Evolutionary conservation across 2,888 invertebrate species (phyloP), one percentile per base, ranked within the genome.

Genomic region (Aporophyla nigra): DNA sequence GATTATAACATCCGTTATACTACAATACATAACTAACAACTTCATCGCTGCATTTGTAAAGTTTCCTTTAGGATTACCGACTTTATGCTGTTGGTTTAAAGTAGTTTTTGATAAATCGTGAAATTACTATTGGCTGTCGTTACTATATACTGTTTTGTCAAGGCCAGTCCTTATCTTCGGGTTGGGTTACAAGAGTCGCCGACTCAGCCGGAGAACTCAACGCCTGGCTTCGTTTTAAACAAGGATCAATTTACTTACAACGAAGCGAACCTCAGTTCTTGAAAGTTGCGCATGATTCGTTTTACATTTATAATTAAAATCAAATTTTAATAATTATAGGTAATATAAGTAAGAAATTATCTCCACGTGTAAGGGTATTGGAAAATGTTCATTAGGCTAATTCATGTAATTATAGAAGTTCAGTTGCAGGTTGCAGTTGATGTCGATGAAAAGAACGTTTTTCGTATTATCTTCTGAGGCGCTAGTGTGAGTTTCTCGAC

Each of bases 121-220:
- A 71, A 63, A 70, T 81, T 68, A 87, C 67, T 73, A 68, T 74
- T 72, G 79, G 54, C 62, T 74, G 71, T 84, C 68, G 78, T 78
- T 82, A 79, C 53, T 73, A 58, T 63, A 66, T 66, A 78, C 75
- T 70, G 83, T 84, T 91, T 90, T 88, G 91, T 92, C 95, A 94
- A 94, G 95, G 94, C 89, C 91, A 91, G 84, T 83, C 78, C 90
- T 94, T 95, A 95, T 95, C 94, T 92, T 82, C 89, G 94, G 92
- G 88, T 95, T 90, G 83, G 91, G 94, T 96, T 95, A 93, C 95
- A 90, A 94, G 91, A 94, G 92, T 88, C 90, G 92, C 93, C 93
- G 95, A 91, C 92, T 90, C 90, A 91, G 90, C 90, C 88, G 87
- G 87, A 90, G 90, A 90, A 90, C 90, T 84, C 87, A 84, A 86